These are phyloP conservation scores for Drosophila testacea DNA, from an alignment of 2,888 invertebrate genomes.

Conservation along the genomic window DNA sequence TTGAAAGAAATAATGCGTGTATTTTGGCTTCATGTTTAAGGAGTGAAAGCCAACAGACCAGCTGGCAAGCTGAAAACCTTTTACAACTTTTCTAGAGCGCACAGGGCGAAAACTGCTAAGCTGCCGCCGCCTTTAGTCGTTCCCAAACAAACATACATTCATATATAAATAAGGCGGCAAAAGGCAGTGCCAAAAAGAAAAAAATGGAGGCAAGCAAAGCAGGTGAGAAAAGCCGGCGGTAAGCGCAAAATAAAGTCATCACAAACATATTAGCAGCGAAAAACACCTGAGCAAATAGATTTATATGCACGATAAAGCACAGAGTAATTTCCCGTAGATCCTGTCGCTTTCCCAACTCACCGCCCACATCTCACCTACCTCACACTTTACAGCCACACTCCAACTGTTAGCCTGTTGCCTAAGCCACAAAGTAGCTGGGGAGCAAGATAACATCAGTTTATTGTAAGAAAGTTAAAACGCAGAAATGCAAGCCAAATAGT, in stretches of 20 bases:
- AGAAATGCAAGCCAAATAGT: slow-evolving; percentile 73
- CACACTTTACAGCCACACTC: slow-evolving; percentile 6
- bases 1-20: slow-evolving; percentile 24
- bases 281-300: slow-evolving; percentile 84
- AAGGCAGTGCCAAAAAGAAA: slow-evolving; percentile 46
- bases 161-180: slow-evolving; percentile 56
- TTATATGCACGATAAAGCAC: slow-evolving; percentile 78
- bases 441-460: slow-evolving; percentile 81
- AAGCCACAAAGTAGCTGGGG: slow-evolving; percentile 78
- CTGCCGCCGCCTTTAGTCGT: slow-evolving; percentile 33
- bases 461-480: slow-evolving; percentile 81
- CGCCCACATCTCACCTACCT: slow-evolving; percentile 12
- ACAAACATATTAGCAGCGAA: slow-evolving; percentile 82
- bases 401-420: slow-evolving; percentile 73
- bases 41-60: slow-evolving; percentile 53
- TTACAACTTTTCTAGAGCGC: slow-evolving; percentile 70
- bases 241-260: slow-evolving; percentile 83
- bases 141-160: slow-evolving; percentile 8
- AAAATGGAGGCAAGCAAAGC: slow-evolving; percentile 45
- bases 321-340: slow-evolving; percentile 78
- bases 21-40: slow-evolving; percentile 2
- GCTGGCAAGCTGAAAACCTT: slow-evolving; percentile 66
- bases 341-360: slow-evolving; percentile 68
- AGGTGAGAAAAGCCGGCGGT: slow-evolving; percentile 70
- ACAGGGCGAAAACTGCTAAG: slow-evolving; percentile 58